Conservation (phyloP, 2,888 invertebrate species). For the Phengaris arion region DNA sequence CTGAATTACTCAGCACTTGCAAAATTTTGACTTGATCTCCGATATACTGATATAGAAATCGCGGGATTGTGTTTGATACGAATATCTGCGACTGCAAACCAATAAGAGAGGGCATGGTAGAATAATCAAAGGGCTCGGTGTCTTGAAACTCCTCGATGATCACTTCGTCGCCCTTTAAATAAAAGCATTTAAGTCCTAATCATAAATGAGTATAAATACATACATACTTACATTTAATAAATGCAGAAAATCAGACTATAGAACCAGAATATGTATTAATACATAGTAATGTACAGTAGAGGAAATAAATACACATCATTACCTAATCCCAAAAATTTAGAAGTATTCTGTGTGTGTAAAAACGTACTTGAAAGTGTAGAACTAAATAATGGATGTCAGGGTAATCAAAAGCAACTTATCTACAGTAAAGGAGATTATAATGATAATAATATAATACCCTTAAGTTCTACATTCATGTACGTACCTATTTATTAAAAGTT, state of each 20-base stretch:
- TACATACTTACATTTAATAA: constrained; percentile 56
- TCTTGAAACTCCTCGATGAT: constrained; percentile 76
- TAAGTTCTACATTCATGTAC: constrained; percentile 27
- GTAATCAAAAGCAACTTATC: not conserved
- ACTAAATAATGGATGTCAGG: not conserved
- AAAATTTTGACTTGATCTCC: constrained; percentile 70
- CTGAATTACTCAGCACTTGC: constrained; percentile 66
- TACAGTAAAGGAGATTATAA: not conserved
- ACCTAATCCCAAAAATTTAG: not conserved
- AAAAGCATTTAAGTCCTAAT: constrained; percentile 71
- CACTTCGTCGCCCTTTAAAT: constrained; percentile 77
- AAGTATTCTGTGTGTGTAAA: not conserved
- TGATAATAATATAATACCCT: not conserved
- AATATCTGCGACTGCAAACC: constrained; percentile 60
- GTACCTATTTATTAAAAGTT: constrained; percentile 16
- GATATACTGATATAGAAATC: constrained; percentile 70
- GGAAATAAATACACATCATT: constrained; percentile 24
- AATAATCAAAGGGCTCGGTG: constrained; percentile 69
- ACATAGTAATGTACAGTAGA: constrained; percentile 21
- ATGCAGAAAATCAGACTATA: constrained; percentile 68
- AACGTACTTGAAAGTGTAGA: constrained; percentile 27
- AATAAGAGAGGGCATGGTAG: constrained; percentile 71
- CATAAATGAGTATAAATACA: constrained; percentile 47
- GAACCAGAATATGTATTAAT: constrained; percentile 16
- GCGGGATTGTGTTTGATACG: constrained; percentile 68